phyloP scores from a whole-genome alignment of 2,888 invertebrate species.

The Sesamia inferens region DNA sequence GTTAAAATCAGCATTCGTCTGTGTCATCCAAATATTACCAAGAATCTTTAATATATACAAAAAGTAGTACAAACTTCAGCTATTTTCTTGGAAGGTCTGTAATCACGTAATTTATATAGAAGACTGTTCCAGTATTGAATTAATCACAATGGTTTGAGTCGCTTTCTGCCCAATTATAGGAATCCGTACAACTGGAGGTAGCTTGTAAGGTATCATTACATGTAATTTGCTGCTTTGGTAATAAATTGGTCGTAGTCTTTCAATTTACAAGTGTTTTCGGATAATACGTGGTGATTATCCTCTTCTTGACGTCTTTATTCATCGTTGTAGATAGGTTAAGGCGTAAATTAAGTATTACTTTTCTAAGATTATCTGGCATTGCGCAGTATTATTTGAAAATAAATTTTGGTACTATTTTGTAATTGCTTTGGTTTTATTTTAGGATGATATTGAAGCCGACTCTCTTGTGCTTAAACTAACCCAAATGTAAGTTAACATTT shows the following conservation, averaged over 20 bases:
- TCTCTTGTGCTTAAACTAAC: too few relatives aligned
- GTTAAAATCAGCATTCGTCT: not conserved
- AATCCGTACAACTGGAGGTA: constrained; percentile 50
- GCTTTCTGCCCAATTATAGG: constrained; percentile 52
- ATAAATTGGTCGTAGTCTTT: constrained; percentile 51
- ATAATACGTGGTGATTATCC: constrained; percentile 28
- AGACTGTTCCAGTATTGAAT: constrained; percentile 1
- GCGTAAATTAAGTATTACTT: not conserved
- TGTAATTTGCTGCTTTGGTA: constrained; percentile 22
- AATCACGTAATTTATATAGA: constrained; percentile 30
- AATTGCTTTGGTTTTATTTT: not conserved
- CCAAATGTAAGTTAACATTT: too few relatives aligned
- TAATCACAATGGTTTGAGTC: constrained; percentile 20
- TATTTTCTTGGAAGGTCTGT: constrained; percentile 12
- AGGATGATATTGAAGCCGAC: not conserved
- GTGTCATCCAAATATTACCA: constrained; percentile 29
- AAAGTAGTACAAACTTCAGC: not conserved
- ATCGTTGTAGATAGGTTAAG: constrained; percentile 1
- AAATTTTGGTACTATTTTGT: not conserved
- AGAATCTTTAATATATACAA: constrained; percentile 23
- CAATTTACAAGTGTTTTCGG: constrained; percentile 52
- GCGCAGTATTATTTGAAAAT: constrained; percentile 11
- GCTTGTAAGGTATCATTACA: constrained; percentile 51
- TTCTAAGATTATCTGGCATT: constrained; percentile 11
- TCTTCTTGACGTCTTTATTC: constrained; percentile 14